Evolutionary conservation across 2,888 invertebrate genomes (phyloP).

Genomic region (Xanthorhoe designata): DNA sequence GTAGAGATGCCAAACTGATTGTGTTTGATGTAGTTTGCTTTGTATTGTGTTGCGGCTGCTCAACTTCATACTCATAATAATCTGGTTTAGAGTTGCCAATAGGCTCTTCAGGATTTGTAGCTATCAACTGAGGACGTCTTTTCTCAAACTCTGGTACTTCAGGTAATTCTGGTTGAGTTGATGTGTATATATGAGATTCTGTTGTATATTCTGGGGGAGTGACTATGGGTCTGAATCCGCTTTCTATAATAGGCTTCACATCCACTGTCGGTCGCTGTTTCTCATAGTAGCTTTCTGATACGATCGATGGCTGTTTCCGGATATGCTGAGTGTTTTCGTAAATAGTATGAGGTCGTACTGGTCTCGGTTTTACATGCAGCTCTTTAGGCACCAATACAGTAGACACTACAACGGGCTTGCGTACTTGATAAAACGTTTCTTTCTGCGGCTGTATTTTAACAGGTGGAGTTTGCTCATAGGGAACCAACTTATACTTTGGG

Average conservation of each 20-base stretch:
- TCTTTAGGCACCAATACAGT: constrained; percentile 60
- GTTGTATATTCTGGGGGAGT: constrained; percentile 53
- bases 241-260: constrained; percentile 65
- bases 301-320: constrained; percentile 63
- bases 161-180: constrained; percentile 47
- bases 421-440: constrained; percentile 56
- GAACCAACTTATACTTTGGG: constrained; percentile 78
- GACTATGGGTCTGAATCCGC: constrained; percentile 74
- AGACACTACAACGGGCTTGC: constrained; percentile 59
- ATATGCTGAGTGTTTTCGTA: constrained; percentile 58
- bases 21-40: constrained; percentile 55
- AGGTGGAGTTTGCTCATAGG: constrained; percentile 81
- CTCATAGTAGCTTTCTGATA: constrained; percentile 76
- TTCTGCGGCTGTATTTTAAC: constrained; percentile 52
- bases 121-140: constrained; percentile 50
- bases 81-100: constrained; percentile 55
- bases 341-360: constrained; percentile 60
- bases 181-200: constrained; percentile 55
- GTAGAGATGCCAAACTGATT: constrained; percentile 79
- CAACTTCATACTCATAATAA: constrained; percentile 66
- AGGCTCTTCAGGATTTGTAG: constrained; percentile 50
- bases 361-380: constrained; percentile 68
- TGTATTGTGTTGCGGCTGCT: constrained; percentile 55
- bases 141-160: constrained; percentile 50
- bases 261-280: constrained; percentile 57